Evolutionary conservation across 2,888 invertebrate species (phyloP), one percentile per base, ranked within the genome.

Genomic region (Caenorhabditis drosophilae): DNA sequence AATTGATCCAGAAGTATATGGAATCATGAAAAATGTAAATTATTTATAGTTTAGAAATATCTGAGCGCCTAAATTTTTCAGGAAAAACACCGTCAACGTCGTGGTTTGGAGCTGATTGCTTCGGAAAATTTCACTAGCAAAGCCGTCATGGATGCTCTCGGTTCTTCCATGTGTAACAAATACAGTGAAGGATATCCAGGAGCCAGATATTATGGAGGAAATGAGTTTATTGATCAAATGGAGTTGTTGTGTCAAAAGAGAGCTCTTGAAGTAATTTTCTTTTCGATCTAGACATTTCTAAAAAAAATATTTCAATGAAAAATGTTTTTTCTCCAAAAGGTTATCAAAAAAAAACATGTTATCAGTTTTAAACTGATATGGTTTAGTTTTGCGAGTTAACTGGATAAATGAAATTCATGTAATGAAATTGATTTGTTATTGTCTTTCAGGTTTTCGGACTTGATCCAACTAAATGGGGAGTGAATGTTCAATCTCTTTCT

Each of bases 401-500:
- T n/a, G n/a, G n/a, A n/a, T n/a, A n/a, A n/a, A n/a, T n/a, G n/a
- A n/a, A n/a, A n/a, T n/a, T n/a, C n/a, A n/a, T n/a, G n/a, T n/a
- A n/a, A n/a, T n/a, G n/a, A n/a, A n/a, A n/a, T n/a, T n/a, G n/a
- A n/a, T n/a, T n/a, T n/a, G n/a, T n/a, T n/a, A n/a, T 15, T 16
- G 4, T 36, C 4, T 45, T 34, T 34, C 89, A 91, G 83, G 90
- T 92, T 1, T 97, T 90, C 84, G 89, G 88, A 71, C 86, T 96
- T 22, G 89, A 90, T 77, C 88, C 91, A 0, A 90, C 90, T 56
- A 88, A 92, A 84, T 97, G 97, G 97, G 96, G 96, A 48, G 92
- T 93, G 16, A 97, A 97, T 86, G 97, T 97, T 2, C 97, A 97
- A 84, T 93, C 96, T 0, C 93, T 94, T 83, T 96, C 95, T 55